Evolutionary conservation across 2,797 vertebrate species (phyloP).

Genomic region (Trichosurus vulpecula): DNA sequence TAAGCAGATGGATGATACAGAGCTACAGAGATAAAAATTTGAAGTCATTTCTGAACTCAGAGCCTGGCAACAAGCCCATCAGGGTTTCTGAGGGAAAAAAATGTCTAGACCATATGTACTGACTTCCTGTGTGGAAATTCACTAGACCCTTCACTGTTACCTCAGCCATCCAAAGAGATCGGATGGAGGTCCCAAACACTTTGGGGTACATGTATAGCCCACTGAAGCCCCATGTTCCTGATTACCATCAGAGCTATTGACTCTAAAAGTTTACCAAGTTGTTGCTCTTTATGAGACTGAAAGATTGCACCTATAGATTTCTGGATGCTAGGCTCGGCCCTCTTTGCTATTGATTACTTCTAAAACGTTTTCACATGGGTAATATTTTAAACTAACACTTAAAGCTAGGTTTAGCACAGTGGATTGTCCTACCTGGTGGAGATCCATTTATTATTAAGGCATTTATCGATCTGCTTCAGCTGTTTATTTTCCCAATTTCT

Average conservation of each 20-base stretch:
- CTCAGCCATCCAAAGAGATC: slow-evolving; percentile 26
- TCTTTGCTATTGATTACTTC: slow-evolving; percentile 54
- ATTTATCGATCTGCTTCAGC: slow-evolving; percentile 77
- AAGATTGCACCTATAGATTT: slow-evolving; percentile 56
- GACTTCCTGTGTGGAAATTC: slow-evolving; percentile 22
- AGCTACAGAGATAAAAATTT: slow-evolving; percentile 33
- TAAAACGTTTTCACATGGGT: slow-evolving; percentile 60
- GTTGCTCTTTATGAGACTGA: slow-evolving; percentile 52
- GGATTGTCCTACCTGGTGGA: slow-evolving; percentile 61
- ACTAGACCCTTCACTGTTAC: slow-evolving; percentile 20
- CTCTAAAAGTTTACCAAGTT: slow-evolving; percentile 44
- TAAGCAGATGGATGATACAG: slow-evolving; percentile 1
- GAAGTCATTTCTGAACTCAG: slow-evolving; percentile 32
- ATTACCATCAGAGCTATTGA: slow-evolving; percentile 29
- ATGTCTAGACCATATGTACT: slow-evolving; percentile 15
- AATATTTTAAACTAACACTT: slow-evolving; percentile 71
- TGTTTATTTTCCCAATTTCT: slow-evolving; percentile 74
- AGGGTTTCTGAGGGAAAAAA: not conserved
- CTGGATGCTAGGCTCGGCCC: slow-evolving; percentile 53
- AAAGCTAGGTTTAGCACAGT: slow-evolving; percentile 65
- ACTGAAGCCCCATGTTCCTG: slow-evolving; percentile 21
- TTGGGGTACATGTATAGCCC: not conserved
- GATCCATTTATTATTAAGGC: slow-evolving; percentile 75
- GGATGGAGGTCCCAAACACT: slow-evolving; percentile 9
- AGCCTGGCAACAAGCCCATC: slow-evolving; percentile 9